Evolutionary conservation across 2,797 vertebrate species (phyloP).

Genomic region (Amblyopsis hoosieri): DNA sequence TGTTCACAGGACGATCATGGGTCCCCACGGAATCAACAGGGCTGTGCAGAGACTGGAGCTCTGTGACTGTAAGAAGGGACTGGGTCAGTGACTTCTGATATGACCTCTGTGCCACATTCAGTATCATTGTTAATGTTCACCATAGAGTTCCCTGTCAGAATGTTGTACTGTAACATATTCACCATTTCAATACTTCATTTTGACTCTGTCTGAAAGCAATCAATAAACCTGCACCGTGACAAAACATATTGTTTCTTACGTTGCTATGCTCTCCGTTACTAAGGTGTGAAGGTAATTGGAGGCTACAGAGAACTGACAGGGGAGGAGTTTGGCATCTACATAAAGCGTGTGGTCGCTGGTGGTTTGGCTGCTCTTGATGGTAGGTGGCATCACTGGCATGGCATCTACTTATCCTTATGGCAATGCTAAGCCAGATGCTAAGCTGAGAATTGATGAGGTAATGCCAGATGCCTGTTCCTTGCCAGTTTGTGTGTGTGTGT

Average conservation of each 20-base stretch:
- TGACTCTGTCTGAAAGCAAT: too few relatives aligned
- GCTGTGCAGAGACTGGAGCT: slow-evolving; percentile 82
- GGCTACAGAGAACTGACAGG: slow-evolving; percentile 80
- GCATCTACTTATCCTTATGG: too few relatives aligned
- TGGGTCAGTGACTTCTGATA: slow-evolving; percentile 76
- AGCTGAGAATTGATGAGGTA: too few relatives aligned
- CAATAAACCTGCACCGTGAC: too few relatives aligned
- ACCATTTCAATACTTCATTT: too few relatives aligned
- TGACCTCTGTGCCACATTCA: neutral
- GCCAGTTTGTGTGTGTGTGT: too few relatives aligned
- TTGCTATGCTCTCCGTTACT: neutral
- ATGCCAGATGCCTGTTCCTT: too few relatives aligned
- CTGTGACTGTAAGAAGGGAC: slow-evolving; percentile 83
- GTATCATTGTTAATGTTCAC: neutral
- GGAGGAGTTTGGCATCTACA: slow-evolving; percentile 87
- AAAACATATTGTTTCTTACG: too few relatives aligned
- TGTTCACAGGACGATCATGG: slow-evolving; percentile 84
- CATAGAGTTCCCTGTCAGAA: neutral
- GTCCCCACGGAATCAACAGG: slow-evolving; percentile 85
- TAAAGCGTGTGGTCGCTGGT: slow-evolving; percentile 83
- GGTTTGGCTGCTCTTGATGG: slow-evolving; percentile 83
- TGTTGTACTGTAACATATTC: neutral
- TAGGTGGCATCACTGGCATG: slow-evolving; percentile 39
- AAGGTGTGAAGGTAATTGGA: slow-evolving; percentile 88
- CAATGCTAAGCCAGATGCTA: too few relatives aligned